Conservation (phyloP, 2,888 invertebrate genomes). For the Orgyia antiqua region DNA sequence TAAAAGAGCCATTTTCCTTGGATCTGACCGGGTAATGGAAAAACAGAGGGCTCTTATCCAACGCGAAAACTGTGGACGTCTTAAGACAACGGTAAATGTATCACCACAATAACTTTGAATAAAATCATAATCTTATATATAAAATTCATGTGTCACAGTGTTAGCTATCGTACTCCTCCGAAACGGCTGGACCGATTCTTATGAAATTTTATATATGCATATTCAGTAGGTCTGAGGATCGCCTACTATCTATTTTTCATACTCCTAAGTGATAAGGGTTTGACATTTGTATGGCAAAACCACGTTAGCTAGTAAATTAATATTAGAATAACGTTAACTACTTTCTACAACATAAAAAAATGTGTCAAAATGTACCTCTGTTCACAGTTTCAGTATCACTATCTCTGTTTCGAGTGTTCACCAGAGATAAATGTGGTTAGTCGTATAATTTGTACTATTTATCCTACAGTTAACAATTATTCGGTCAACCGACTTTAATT, state of each 20-base stretch:
- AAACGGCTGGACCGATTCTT: too few relatives aligned
- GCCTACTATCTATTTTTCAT: too few relatives aligned
- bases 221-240: too few relatives aligned
- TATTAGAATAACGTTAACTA: too few relatives aligned
- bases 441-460: slow-evolving; percentile 53
- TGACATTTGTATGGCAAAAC: too few relatives aligned
- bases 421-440: slow-evolving; percentile 60
- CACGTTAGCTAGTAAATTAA: too few relatives aligned
- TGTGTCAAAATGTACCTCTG: slow-evolving; percentile 7
- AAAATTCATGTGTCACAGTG: too few relatives aligned
- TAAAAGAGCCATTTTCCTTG: slow-evolving; percentile 63
- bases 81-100: neutral
- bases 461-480: slow-evolving; percentile 42
- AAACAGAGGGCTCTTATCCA: slow-evolving; percentile 48
- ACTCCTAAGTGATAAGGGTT: too few relatives aligned
- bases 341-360: too few relatives aligned
- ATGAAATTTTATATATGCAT: too few relatives aligned
- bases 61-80: slow-evolving; percentile 26
- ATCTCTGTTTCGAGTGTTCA: slow-evolving; percentile 46
- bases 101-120: neutral
- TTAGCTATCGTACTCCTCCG: too few relatives aligned
- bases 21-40: slow-evolving; percentile 68
- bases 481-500: slow-evolving; percentile 29
- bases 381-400: slow-evolving; percentile 18
- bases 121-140: neutral